Evolutionary conservation across 2,797 vertebrate genomes (phyloP), one percentile per base, ranked within the genome.

Genomic region (Aeoliscus strigatus): DNA sequence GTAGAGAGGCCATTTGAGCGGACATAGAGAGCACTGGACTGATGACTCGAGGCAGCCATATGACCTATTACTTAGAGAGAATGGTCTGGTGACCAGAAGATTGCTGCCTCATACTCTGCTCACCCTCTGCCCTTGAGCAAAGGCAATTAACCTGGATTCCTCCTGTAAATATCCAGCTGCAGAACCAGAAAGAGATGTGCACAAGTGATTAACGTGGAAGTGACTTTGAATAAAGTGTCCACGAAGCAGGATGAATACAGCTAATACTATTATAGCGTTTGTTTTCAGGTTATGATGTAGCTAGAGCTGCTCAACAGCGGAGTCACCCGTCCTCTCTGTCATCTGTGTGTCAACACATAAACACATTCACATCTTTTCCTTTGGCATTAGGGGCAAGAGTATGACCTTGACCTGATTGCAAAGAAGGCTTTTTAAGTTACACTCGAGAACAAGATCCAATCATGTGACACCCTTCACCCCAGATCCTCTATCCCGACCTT

Each of bases 371-470:
- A 59, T 54, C 51, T 63, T 71, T 70, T 70, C 49, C 70, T 65
- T 71, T 76, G 75, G 76, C 75, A 70, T 82, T 76, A 80, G 68
- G 51, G 51, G n/a, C 70, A 7, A 37, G 33, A 43, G 56, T 63
- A 5, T 66, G 81, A 87, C 85, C 83, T 87, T 89, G 86, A 89
- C 83, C 84, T 75, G 76, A 73, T 79, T 82, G 78, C 81, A 55
- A 50, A 83, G 69, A 63, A 81, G 78, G 76, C 80, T 83, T 83
- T 81, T 85, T 83, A 84, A 85, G 81, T 85, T 80, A 86, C 76
- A 78, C 73, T 86, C 80, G 70, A 77, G 82, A 83, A 83, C 78
- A 70, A 79, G 77, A 84, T 83, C 66, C 51, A 79, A 72, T 87
- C 83, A 84, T 80, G 75, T 89, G 84, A 82, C 83, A 82, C 74